Conservation (phyloP, 1,140 invertebrate species). For the Drosophila prosaltans region DNA sequence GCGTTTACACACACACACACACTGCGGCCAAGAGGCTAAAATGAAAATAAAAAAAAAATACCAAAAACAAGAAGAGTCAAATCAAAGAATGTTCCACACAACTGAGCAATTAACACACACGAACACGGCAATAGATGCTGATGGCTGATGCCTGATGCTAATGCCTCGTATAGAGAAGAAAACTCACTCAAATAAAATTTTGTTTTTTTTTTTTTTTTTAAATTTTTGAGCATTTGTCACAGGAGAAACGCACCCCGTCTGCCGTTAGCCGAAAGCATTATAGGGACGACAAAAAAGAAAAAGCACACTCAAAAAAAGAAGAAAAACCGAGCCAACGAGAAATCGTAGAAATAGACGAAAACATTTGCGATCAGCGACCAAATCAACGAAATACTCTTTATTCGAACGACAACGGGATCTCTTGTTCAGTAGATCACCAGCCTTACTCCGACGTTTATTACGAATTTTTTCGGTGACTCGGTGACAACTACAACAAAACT, state of each 20-base stretch:
- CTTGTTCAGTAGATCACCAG: constrained; percentile 84
- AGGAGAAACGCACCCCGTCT: background rate
- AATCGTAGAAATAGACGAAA: constrained; percentile 77
- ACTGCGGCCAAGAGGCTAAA: constrained; percentile 14
- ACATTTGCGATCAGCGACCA: constrained; percentile 57
- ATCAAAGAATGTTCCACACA: constrained; percentile 81
- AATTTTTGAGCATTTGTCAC: background rate
- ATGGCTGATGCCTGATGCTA: background rate
- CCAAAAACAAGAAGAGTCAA: constrained; percentile 24
- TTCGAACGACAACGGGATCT: constrained; percentile 84
- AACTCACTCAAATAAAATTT: constrained; percentile 27
- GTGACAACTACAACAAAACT: constrained; percentile 79
- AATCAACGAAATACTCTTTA: constrained; percentile 83
- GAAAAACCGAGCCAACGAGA: constrained; percentile 31
- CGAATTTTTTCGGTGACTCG: constrained; percentile 83
- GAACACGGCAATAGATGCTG: constrained; percentile 22
- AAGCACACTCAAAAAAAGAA: constrained; percentile 45
- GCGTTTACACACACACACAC: constrained; percentile 57
- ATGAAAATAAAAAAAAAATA: constrained; percentile 21
- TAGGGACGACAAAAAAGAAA: constrained; percentile 27
- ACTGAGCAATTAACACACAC: constrained; percentile 77
- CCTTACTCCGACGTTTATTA: constrained; percentile 83
- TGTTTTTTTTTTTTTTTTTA: too few species aligned
- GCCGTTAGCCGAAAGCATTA: background rate
- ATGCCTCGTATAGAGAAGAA: constrained; percentile 5